Evolutionary conservation across 2,797 vertebrate species (phyloP).

Genomic region (Platalea minor): DNA sequence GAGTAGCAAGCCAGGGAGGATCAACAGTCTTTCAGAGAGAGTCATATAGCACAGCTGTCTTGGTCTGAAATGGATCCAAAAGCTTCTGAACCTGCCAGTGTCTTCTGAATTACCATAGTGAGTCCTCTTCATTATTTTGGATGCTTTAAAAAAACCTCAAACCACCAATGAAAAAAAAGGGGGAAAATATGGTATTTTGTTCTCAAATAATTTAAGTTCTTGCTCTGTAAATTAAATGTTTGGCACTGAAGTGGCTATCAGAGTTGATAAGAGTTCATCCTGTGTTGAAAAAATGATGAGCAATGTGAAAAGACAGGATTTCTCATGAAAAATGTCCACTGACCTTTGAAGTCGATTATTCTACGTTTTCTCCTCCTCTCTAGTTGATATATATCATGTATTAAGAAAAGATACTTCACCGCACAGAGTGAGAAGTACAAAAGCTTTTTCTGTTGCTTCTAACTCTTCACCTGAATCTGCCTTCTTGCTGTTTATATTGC

Average conservation of each 20-base stretch:
- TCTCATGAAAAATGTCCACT: background rate
- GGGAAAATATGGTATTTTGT: background rate
- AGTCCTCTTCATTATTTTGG: background rate
- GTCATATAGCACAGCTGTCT: background rate
- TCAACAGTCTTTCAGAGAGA: background rate
- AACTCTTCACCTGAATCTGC: background rate
- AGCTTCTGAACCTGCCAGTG: background rate
- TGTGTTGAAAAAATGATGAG: background rate
- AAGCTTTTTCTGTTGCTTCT: background rate
- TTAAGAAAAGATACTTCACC: background rate
- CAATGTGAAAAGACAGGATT: background rate
- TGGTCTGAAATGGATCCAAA: background rate
- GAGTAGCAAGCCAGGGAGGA: background rate
- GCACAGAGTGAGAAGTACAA: background rate
- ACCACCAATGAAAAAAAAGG: background rate
- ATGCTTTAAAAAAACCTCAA: background rate
- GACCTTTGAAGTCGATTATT: background rate
- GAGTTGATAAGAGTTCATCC: background rate
- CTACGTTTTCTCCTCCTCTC: background rate
- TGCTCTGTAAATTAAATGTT: background rate
- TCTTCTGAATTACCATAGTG: background rate
- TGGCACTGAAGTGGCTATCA: background rate
- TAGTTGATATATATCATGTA: background rate
- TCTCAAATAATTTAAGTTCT: background rate
- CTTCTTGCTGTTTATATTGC: background rate